These are phyloP conservation scores for Nycticorax nycticorax DNA, from an alignment of 2,113 vertebrate genomes.

Conservation along the genomic window DNA sequence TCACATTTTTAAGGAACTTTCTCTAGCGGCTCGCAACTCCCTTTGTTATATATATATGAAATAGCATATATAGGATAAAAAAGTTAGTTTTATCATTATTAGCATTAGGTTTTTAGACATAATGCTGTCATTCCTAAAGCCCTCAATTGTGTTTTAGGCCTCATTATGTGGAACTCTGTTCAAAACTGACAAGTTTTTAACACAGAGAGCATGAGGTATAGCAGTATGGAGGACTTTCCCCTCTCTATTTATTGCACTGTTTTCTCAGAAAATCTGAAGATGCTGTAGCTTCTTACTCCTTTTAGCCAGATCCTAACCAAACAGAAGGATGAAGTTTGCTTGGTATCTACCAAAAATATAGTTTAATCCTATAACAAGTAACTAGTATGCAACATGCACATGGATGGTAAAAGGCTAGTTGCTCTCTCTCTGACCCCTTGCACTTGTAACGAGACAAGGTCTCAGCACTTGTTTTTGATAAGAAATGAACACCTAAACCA, in stretches of 20 bases:
- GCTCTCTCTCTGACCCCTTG: background rate
- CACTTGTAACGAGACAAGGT: background rate
- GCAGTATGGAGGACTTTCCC: background rate
- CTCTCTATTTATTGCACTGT: background rate
- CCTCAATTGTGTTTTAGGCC: background rate
- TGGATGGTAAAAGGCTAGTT: background rate
- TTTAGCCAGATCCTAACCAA: background rate
- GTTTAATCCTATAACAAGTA: background rate
- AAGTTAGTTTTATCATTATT: background rate
- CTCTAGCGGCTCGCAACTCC: background rate
- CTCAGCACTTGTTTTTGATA: background rate
- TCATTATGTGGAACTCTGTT: background rate
- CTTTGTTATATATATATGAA: background rate
- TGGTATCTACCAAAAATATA: background rate
- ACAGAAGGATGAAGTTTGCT: background rate
- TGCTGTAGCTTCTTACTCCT: background rate
- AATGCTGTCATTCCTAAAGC: background rate
- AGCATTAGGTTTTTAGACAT: background rate
- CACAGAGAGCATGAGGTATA: accelerated
- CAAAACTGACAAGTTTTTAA: background rate
- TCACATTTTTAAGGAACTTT: constrained; percentile 10
- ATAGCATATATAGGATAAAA: too few species aligned
- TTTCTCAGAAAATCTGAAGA: background rate
- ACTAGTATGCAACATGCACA: accelerated
- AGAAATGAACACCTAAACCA: background rate